A percentile compares a stretch with the other conserved stretches of the same genome.
phyloP scores from a whole-genome alignment of 2,888 invertebrate genomes.

The Neuroscelio doddi region DNA sequence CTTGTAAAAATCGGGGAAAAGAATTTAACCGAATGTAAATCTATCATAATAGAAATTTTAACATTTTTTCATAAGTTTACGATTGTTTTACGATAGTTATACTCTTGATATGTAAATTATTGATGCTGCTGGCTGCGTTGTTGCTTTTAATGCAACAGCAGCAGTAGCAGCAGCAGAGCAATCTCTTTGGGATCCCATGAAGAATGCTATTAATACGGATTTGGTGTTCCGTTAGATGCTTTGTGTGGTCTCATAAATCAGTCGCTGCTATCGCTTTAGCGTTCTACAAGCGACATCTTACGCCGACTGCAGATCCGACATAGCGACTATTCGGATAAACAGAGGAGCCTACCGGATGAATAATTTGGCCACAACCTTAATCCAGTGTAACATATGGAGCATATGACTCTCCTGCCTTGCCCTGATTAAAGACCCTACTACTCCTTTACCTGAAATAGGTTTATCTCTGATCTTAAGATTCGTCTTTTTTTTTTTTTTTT shows the following conservation, averaged over 20 bases:
- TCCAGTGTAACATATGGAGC: constrained; percentile 34
- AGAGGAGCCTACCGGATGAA: constrained; percentile 58
- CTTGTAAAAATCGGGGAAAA: too few species aligned
- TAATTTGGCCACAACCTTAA: constrained; percentile 60
- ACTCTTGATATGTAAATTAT: too few species aligned
- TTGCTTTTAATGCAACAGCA: too few species aligned
- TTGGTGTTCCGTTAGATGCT: constrained; percentile 65
- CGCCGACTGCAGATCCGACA: constrained; percentile 6
- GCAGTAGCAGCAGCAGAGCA: constrained; percentile 14
- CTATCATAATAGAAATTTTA: too few species aligned
- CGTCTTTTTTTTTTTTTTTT: too few species aligned
- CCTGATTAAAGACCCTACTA: constrained; percentile 34
- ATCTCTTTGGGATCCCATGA: constrained; percentile 39
- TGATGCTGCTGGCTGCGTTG: too few species aligned
- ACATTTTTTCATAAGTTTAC: too few species aligned
- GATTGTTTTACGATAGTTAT: too few species aligned
- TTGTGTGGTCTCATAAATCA: constrained; percentile 69
- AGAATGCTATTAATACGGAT: constrained; percentile 67
- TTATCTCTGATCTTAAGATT: too few species aligned
- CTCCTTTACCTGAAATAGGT: too few species aligned
- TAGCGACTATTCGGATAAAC: constrained; percentile 32
- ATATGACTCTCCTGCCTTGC: constrained; percentile 19
- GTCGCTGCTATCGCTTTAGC: constrained; percentile 46
- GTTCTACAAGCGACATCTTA: constrained; percentile 11
- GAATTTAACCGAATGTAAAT: too few species aligned